phyloP scores from a whole-genome alignment of 2,113 vertebrate genomes.

The Megaleporinus macrocephalus region DNA sequence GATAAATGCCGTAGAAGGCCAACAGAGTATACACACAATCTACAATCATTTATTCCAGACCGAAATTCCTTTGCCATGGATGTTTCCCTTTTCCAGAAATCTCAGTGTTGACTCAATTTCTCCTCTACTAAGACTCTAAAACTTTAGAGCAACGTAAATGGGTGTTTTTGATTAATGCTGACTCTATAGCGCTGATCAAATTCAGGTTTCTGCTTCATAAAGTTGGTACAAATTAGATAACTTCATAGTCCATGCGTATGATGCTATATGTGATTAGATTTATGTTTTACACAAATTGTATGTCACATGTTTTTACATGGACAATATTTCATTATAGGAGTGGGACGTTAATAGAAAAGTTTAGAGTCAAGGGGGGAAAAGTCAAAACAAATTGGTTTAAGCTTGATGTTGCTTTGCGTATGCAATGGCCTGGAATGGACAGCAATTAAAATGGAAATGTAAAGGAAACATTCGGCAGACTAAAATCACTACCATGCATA shows the following conservation, averaged over 20 bases:
- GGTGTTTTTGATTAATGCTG: constrained; percentile 45
- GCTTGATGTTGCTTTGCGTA: constrained; percentile 66
- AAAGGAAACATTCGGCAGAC: constrained; percentile 65
- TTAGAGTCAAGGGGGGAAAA: constrained; percentile 55
- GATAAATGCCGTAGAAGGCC: not conserved
- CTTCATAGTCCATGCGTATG: constrained; percentile 52
- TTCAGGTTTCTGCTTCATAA: constrained; percentile 61
- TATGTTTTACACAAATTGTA: constrained; percentile 50
- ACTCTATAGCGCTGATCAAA: constrained; percentile 51
- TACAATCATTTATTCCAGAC: not conserved
- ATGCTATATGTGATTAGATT: constrained; percentile 58
- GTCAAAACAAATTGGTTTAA: constrained; percentile 68
- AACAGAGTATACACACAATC: not conserved
- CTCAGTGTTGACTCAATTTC: constrained; percentile 26
- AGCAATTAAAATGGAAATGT: constrained; percentile 80
- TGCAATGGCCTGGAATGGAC: constrained; percentile 72
- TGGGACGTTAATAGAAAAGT: constrained; percentile 66
- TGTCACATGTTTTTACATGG: constrained; percentile 54
- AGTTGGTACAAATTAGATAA: constrained; percentile 62
- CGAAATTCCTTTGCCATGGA: not conserved
- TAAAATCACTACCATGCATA: constrained; percentile 66
- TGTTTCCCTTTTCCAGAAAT: constrained; percentile 40
- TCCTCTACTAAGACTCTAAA: constrained; percentile 1
- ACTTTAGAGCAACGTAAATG: constrained; percentile 38
- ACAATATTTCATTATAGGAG: constrained; percentile 63